phyloP scores from a whole-genome alignment of 2,797 vertebrate genomes.

The Sebastes ruberrimus region DNA sequence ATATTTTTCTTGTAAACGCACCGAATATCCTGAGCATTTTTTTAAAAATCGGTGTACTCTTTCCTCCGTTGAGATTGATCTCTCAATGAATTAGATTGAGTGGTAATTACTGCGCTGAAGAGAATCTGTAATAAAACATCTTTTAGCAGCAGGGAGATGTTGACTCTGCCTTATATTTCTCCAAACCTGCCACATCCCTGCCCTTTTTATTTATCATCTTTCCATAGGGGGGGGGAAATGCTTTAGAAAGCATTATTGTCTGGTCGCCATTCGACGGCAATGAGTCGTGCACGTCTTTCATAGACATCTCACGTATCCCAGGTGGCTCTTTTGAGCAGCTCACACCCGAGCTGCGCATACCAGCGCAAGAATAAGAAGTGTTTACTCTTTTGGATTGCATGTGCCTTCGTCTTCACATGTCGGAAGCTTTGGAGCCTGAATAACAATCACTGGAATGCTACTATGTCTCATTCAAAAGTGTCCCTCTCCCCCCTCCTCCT shows the following conservation, averaged over 20 bases:
- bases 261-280: slow-evolving; percentile 39
- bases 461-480: slow-evolving; percentile 77
- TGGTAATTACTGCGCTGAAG: slow-evolving; percentile 16
- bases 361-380: slow-evolving; percentile 62
- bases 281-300: slow-evolving; percentile 55
- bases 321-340: slow-evolving; percentile 56
- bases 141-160: slow-evolving; percentile 20
- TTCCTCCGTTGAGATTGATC: slow-evolving; percentile 21
- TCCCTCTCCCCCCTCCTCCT: slow-evolving; percentile 53
- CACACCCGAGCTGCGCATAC: slow-evolving; percentile 46
- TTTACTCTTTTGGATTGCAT: slow-evolving; percentile 69
- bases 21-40: neutral
- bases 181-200: slow-evolving; percentile 9
- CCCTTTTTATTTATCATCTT: slow-evolving; percentile 44
- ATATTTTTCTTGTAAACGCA: slow-evolving; percentile 35
- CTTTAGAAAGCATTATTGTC: slow-evolving; percentile 43
- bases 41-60: neutral
- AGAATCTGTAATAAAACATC: slow-evolving; percentile 29
- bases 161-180: slow-evolving; percentile 38
- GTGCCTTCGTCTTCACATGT: slow-evolving; percentile 53
- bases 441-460: slow-evolving; percentile 78
- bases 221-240: slow-evolving; percentile 15
- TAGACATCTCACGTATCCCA: slow-evolving; percentile 42
- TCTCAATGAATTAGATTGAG: slow-evolving; percentile 21
- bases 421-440: slow-evolving; percentile 58